phyloP scores from a whole-genome alignment of 2,113 vertebrate genomes.

The Barbus barbus region DNA sequence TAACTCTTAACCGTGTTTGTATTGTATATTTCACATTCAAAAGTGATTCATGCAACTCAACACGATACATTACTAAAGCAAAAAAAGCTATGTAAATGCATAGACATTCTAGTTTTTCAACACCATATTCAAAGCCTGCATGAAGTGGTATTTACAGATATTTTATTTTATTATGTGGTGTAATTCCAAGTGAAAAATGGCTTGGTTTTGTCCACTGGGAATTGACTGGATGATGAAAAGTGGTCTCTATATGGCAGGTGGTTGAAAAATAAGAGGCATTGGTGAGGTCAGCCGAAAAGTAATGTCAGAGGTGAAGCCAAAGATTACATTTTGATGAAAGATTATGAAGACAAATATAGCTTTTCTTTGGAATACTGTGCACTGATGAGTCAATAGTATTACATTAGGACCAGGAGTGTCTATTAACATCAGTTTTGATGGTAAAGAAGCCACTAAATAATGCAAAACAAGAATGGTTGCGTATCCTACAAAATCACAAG shows the following conservation, averaged over 20 bases:
- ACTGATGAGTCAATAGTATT: background rate
- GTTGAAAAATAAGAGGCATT: background rate
- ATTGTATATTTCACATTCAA: background rate
- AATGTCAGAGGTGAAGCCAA: conserved; percentile 21
- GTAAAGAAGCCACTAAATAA: background rate
- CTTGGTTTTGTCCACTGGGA: background rate
- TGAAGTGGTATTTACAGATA: background rate
- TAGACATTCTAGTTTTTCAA: background rate
- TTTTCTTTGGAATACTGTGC: conserved; percentile 3
- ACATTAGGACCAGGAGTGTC: background rate
- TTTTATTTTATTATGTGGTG: background rate
- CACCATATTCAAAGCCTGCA: background rate
- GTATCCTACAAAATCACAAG: background rate
- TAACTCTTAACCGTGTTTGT: background rate
- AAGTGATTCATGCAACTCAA: too few relatives aligned
- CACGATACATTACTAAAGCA: background rate
- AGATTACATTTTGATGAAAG: conserved; percentile 11
- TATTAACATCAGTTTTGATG: background rate
- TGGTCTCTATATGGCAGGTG: background rate
- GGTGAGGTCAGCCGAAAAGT: background rate
- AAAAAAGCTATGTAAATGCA: background rate
- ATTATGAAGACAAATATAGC: background rate
- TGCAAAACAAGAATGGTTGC: background rate
- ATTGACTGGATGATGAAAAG: background rate
- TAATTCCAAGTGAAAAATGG: background rate